Evolutionary conservation across 2,888 invertebrate genomes (phyloP), one percentile per base, ranked within the genome.

Genomic region (Nudaria mundana): DNA sequence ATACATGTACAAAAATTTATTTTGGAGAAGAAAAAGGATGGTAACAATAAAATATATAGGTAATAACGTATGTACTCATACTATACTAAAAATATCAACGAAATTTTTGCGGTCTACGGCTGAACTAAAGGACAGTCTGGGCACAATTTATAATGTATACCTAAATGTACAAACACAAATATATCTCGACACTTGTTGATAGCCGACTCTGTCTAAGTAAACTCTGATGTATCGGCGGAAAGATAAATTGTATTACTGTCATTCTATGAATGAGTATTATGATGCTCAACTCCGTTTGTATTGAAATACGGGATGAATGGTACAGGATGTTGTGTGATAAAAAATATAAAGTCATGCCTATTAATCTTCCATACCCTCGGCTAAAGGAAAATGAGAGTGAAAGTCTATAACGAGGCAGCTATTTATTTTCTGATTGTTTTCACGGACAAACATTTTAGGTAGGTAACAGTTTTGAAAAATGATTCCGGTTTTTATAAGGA

Each of bases 161-260:
- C n/a, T n/a, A n/a, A n/a, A n/a, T n/a, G n/a, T n/a, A n/a, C n/a
- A n/a, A n/a, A n/a, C n/a, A n/a, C n/a, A n/a, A 70, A 66, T 70
- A 66, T 71, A 67, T 65, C 74, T 72, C 62, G 80, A 76, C 83
- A 86, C 84, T 85, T 86, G 84, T 84, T 86, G 86, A 86, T 85
- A 81, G 76, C 71, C 48, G 39, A 43, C 40, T 50, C 54, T 48
- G 45, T 47, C 54, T 40, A 52, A 45, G 49, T 40, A 52, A 45
- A 48, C 51, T 50, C 51, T 61, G 68, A 71, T 66, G 68, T 71
- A 74, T 70, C 63, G 68, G 63, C 53, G 54, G 51, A 51, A 62
- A 76, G 69, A 76, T 71, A 72, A 70, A 76, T 70, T 62, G 64
- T 60, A 60, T 62, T 56, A 59, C 55, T 56, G 66, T 63, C 63